phyloP scores from a whole-genome alignment of 2,797 vertebrate genomes.

The Kryptolebias ocellatus region DNA sequence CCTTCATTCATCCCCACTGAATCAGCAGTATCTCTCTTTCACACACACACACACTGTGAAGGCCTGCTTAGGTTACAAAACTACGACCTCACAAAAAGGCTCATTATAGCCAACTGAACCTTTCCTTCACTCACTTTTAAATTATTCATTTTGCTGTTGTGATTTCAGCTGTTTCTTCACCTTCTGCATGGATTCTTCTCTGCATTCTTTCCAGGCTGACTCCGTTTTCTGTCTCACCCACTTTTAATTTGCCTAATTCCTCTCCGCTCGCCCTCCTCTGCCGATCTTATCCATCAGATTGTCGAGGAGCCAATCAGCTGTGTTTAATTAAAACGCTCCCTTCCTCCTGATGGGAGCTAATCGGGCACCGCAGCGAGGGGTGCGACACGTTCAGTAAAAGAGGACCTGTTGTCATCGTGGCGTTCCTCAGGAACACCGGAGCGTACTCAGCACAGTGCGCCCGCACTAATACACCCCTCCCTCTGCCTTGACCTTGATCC shows the following conservation, averaged over 20 bases:
- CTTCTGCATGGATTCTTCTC: constrained; percentile 29
- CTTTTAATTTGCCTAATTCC: constrained; percentile 43
- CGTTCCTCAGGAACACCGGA: constrained; percentile 29
- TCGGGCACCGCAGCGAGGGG: constrained; percentile 50
- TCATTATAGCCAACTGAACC: constrained; percentile 56
- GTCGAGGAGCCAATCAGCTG: constrained; percentile 57
- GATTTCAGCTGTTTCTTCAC: constrained; percentile 46
- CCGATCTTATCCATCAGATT: constrained; percentile 58
- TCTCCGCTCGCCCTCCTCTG: constrained; percentile 18
- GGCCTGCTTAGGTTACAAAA: constrained; percentile 77
- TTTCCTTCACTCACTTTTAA: constrained; percentile 41
- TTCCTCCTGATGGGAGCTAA: constrained; percentile 64
- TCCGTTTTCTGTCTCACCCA: constrained; percentile 16
- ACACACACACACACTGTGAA: constrained; percentile 48
- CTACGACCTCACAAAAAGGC: constrained; percentile 76
- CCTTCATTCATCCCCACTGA: constrained; percentile 84
- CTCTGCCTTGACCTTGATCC: constrained; percentile 67
- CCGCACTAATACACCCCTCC: constrained; percentile 6
- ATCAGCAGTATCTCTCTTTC: constrained; percentile 82
- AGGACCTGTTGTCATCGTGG: constrained; percentile 64
- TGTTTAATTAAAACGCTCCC: constrained; percentile 76
- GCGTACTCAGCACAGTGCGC: constrained; percentile 27
- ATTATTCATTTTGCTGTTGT: constrained; percentile 66
- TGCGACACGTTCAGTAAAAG: constrained; percentile 34
- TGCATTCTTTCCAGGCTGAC: constrained; percentile 1